Base-by-base conservation (phyloP, 64 coral and sea anemone species). In the Astreopora myriophthalma region DNA sequence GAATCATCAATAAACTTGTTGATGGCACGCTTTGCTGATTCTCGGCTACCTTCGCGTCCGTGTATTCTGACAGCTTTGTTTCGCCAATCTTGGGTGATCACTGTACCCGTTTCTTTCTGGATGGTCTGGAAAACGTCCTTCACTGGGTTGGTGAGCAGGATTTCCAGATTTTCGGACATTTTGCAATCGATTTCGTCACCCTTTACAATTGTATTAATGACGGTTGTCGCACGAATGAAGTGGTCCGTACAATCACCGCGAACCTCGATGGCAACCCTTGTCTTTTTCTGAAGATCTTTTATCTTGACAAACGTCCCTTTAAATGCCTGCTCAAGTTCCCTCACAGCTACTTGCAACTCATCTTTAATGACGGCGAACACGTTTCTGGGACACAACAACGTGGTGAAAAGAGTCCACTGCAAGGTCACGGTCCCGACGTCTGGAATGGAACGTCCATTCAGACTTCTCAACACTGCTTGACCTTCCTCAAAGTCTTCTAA, bases 161-260 rank as follows among this genome's bases (percentile, higher is more conserved):
- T 52, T 69, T 55, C 27, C 31, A 52, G 20, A 25, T 23, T 4
- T 26, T 86, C 71, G 19, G 76, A 27, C 1, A 55, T 73, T 22
- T 48, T 72, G 25, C 89, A 92, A 48, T 92, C 90, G 6, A 85
- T 76, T 24, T 65, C 32, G 13, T 92, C 90, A 1, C 71, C 90
- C 5, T 76, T 82, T 17, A 92, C 10, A 51, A 33, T 39, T 8
- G 64, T 34, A 6, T 22, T 85, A 22, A 92, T 11, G 13, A 44
- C 34, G 22, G 51, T 92, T 19, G 82, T 80, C 0, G 81, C 90
- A 37, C 28, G 34, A 55, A 86, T n/a, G 19, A 85, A 85, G 70
- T 92, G 90, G 12, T 85, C 72, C 33, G 73, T 40, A 35, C 80
- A 86, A 6, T 74, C 20, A 13, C 74, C 76, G 14, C 38, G 64